phyloP scores from a whole-genome alignment of 2,888 invertebrate species.

The Scaeva pyrastri region DNA sequence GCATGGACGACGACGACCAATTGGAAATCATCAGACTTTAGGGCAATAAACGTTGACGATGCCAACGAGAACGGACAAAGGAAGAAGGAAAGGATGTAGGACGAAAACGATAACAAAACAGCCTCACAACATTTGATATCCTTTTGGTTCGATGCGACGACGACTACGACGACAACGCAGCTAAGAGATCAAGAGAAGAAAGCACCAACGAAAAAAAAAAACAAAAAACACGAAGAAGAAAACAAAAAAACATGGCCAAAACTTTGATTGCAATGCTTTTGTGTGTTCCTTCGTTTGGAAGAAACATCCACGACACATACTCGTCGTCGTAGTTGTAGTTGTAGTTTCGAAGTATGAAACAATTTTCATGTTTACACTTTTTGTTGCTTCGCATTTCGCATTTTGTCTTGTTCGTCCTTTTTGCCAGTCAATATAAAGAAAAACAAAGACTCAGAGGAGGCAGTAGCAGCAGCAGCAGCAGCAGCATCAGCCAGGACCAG shows the following conservation, averaged over 20 bases:
- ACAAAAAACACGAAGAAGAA: background rate
- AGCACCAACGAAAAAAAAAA: background rate
- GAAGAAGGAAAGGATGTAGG: background rate
- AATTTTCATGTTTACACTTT: slow-evolving; percentile 21
- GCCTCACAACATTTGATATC: slow-evolving; percentile 50
- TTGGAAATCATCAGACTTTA: slow-evolving; percentile 23
- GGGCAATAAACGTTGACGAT: slow-evolving; percentile 1
- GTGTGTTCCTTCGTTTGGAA: background rate
- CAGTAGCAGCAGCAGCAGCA: no score
- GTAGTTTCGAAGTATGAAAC: background rate
- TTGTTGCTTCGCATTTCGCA: slow-evolving; percentile 5
- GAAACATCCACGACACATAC: slow-evolving; percentile 10
- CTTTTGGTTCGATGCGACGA: background rate
- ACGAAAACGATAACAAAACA: slow-evolving; percentile 17
- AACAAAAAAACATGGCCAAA: background rate
- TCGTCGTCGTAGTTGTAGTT: no score
- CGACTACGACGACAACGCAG: background rate
- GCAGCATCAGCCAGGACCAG: no score
- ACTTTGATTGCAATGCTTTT: slow-evolving; percentile 11
- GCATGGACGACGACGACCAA: background rate
- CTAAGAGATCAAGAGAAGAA: slow-evolving; percentile 16
- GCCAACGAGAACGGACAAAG: background rate
- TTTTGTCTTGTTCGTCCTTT: slow-evolving; percentile 2
- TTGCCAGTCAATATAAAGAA: background rate
- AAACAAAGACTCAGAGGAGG: background rate